A percentile compares a stretch with the other conserved stretches of the same genome.
phyloP scores from a whole-genome alignment of 2,113 vertebrate species.

The Strigops habroptila region DNA sequence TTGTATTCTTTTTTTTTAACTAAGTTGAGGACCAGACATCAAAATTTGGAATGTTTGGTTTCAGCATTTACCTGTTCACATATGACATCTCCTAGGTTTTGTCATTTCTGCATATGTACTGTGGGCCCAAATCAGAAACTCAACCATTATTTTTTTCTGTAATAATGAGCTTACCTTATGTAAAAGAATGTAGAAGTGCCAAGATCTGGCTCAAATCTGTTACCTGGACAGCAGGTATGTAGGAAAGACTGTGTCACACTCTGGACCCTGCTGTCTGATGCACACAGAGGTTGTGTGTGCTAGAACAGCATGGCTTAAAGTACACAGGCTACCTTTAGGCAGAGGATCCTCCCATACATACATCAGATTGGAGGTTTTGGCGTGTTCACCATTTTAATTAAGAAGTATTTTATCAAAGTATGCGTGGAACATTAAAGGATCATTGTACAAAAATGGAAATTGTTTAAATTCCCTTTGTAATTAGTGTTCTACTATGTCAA shows the following conservation, averaged over 20 bases:
- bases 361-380: neutral
- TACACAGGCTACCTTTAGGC: neutral
- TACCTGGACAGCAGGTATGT: neutral
- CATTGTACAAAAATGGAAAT: neutral
- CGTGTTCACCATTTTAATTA: neutral
- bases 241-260: neutral
- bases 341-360: neutral
- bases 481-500: neutral
- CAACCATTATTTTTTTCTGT: neutral
- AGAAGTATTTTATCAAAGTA: neutral
- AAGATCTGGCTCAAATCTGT: neutral
- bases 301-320: neutral
- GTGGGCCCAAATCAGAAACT: neutral
- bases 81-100: neutral
- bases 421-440: neutral
- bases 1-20: neutral
- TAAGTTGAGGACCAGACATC: neutral
- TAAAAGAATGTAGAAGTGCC: neutral
- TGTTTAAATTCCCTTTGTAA: neutral
- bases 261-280: neutral
- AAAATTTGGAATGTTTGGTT: neutral
- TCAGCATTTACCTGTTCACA: neutral
- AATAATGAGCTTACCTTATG: neutral
- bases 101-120: neutral
- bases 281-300: neutral